A percentile compares a stretch with the other conserved stretches of the same genome.
Conservation (phyloP, 2,113 vertebrate species). For the Opisthocomus hoazin region DNA sequence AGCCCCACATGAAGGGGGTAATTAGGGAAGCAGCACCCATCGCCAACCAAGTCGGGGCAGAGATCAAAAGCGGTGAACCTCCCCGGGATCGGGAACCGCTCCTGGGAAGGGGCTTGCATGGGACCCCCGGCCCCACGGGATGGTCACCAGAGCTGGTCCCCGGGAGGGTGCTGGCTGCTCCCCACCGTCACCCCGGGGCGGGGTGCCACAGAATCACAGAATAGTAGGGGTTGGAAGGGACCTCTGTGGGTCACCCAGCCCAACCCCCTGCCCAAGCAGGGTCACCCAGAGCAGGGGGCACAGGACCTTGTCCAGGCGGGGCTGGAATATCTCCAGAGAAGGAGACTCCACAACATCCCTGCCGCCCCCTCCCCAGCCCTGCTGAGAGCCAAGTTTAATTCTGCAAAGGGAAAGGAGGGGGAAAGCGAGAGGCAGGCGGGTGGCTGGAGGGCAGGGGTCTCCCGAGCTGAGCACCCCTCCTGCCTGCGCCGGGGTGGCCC, state of each 20-base stretch:
- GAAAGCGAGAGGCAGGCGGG: too few relatives aligned
- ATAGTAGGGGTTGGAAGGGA: too few relatives aligned
- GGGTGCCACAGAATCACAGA: too few relatives aligned
- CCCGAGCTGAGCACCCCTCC: too few relatives aligned
- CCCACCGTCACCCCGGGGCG: accelerated
- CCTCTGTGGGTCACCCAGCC: too few relatives aligned
- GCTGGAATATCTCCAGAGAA: too few relatives aligned
- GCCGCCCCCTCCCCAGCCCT: background rate
- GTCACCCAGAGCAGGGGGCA: too few relatives aligned
- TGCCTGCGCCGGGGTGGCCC: too few relatives aligned
- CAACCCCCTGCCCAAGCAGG: too few relatives aligned
- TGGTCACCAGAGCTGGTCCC: accelerated
- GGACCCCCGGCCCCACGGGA: accelerated
- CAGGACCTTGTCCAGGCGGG: too few relatives aligned
- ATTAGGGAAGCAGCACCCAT: slow-evolving; percentile 24
- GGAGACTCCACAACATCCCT: too few relatives aligned
- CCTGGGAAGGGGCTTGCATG: background rate
- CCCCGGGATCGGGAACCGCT: accelerated
- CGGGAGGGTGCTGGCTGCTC: background rate
- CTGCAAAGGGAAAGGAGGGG: background rate
- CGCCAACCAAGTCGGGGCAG: background rate
- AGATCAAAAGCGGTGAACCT: slow-evolving; percentile 26
- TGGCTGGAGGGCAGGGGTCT: too few relatives aligned
- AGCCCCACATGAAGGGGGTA: slow-evolving; percentile 18
- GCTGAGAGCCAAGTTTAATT: background rate